Percentiles rank a stretch among this genome's conserved stretches.
These are phyloP conservation scores for Anguilla marmorata DNA, from an alignment of 2,797 vertebrate species.

Conservation along the genomic window DNA sequence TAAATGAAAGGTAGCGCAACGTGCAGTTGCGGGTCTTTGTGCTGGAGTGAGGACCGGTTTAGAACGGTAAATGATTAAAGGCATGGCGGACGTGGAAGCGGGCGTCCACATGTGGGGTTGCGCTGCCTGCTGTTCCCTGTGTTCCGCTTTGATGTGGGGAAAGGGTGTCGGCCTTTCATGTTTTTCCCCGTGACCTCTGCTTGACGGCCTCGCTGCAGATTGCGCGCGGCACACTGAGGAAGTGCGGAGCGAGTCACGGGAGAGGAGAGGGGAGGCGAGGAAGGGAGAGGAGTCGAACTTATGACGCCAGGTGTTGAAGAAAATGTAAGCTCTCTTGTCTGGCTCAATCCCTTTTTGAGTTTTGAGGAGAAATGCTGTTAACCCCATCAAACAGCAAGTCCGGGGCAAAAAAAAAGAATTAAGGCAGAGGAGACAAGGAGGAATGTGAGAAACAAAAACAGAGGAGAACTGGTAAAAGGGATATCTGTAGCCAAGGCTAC, in stretches of 20 bases:
- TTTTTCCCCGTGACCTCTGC: background rate
- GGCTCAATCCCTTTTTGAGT: background rate
- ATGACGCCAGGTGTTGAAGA: background rate
- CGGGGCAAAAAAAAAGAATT: too few relatives aligned
- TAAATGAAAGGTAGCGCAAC: background rate
- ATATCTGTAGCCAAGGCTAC: too few relatives aligned
- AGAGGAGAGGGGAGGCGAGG: background rate
- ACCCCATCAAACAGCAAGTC: too few relatives aligned
- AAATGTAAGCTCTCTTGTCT: background rate
- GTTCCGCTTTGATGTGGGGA: background rate
- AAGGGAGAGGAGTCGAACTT: background rate
- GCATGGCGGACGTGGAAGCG: background rate
- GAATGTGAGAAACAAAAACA: too few relatives aligned
- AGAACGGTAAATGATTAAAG: background rate
- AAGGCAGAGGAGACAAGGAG: too few relatives aligned
- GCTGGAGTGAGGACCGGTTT: background rate
- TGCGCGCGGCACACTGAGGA: background rate
- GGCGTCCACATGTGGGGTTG: background rate
- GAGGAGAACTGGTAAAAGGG: too few relatives aligned
- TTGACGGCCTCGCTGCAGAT: background rate
- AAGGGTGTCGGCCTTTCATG: background rate
- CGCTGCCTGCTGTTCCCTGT: background rate
- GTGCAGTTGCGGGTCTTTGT: background rate
- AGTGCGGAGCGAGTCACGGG: background rate
- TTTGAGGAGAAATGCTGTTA: background rate